Base-by-base conservation (phyloP, 2,113 vertebrate genomes). In the Carassius auratus region DNA sequence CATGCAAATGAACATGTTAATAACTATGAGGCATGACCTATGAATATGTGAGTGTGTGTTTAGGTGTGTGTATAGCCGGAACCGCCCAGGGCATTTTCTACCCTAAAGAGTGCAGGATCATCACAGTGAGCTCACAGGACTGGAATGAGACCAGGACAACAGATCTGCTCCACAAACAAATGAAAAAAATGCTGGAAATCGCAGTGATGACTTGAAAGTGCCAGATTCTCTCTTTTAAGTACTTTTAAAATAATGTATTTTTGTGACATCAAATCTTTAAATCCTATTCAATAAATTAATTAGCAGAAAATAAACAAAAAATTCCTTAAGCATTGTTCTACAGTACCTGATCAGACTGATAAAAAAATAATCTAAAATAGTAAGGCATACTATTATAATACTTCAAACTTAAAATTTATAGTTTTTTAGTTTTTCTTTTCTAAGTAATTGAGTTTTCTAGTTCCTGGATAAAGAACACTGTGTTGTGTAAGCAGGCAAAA, bases 131-230 rank as follows among this genome's bases (percentile, higher is more conserved):
- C 86, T 77, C 78, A 82, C 62, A 33, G 45, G 13, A 84, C 59
- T 48, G 75, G 87, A 84, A 81, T 85, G 87, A 85, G 73, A 83
- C 14, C 61, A 85, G 71, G 86, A 68, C 86, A 71, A 52, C 38
- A 73, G 30, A 62, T 73, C 80, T 55, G 12, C 33, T 77, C 21
- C 7, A 8, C 71, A 85, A 85, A 78, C 73, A 88, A 77, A 21
- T 14, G 1, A n/a, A 36, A 36, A 12, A 52, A 52, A 52, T 52
- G 50, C 50, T 1, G 4, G 50, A 52, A 15, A 52, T 15, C 14
- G 50, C 13, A 52, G 50, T 52, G 50, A 52, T 52, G 13, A 52
- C 50, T 52, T 52, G 50, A 52, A 52, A 52, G 13, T 52, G 50
- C 50, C 52, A 57, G 52, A 55, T 55, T 55, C 52, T 52, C 50